Evolutionary conservation across 2,888 invertebrate species (phyloP).

Genomic region (Sturmia bella): DNA sequence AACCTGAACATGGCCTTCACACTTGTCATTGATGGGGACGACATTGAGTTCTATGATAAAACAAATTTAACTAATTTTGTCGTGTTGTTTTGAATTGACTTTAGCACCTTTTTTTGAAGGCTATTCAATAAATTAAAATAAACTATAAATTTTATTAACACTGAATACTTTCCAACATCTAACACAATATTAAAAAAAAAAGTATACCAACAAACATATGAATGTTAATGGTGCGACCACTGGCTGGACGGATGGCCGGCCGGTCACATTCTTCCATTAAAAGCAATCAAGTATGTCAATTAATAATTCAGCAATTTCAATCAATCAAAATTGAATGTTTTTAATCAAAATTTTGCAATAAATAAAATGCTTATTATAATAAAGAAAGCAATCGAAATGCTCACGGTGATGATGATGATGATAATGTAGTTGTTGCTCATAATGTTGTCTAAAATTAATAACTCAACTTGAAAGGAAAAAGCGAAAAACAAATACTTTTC

Average conservation of each 20-base stretch:
- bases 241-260: background rate
- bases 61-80: no score
- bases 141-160: background rate
- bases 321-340: slow-evolving; percentile 69
- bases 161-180: slow-evolving; percentile 17
- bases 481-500: background rate
- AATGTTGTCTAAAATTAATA: slow-evolving; percentile 45
- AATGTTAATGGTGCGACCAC: background rate
- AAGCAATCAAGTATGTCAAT: slow-evolving; percentile 62
- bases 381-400: slow-evolving; percentile 10
- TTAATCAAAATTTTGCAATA: slow-evolving; percentile 45
- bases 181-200: background rate
- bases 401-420: slow-evolving; percentile 21
- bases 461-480: slow-evolving; percentile 23
- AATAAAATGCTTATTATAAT: slow-evolving; percentile 37
- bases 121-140: no score
- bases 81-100: no score
- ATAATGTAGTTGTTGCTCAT: slow-evolving; percentile 22
- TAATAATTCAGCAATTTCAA: slow-evolving; percentile 63
- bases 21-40: no score
- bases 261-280: slow-evolving; percentile 46
- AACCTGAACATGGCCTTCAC: no score
- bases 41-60: no score
- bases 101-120: no score
- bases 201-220: background rate